phyloP scores from a whole-genome alignment of 2,113 vertebrate genomes.

The Carlito syrichta region DNA sequence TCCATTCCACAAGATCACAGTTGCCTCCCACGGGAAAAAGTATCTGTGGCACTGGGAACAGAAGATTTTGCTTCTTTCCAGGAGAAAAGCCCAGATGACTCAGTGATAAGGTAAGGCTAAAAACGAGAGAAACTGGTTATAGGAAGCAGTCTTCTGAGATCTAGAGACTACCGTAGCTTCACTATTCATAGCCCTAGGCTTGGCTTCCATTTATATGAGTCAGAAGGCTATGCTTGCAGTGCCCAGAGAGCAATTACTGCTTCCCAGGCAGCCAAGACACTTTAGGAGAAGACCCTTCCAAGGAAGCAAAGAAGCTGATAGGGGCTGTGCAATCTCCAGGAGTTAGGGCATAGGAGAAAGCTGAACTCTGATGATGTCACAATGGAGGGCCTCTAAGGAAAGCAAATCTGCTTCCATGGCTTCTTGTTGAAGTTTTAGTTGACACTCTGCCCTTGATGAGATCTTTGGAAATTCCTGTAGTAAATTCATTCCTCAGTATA shows the following conservation, averaged over 20 bases:
- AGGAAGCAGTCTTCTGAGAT: neutral
- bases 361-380: accelerated
- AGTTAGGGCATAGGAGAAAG: neutral
- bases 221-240: neutral
- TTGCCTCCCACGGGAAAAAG: neutral
- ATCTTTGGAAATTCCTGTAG: neutral
- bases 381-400: neutral
- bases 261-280: neutral
- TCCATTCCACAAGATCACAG: neutral
- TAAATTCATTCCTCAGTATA: neutral
- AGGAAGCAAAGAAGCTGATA: neutral
- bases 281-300: neutral
- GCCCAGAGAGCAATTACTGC: neutral
- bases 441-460: neutral
- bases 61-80: neutral
- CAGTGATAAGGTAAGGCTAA: neutral
- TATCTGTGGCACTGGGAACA: neutral
- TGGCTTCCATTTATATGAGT: accelerated
- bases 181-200: neutral
- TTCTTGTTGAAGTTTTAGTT: neutral
- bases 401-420: neutral
- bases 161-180: neutral
- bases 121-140: neutral
- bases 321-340: neutral
- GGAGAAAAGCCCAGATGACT: neutral